Base-by-base conservation (phyloP, 2,797 vertebrate genomes). In the Moxostoma hubbsi region DNA sequence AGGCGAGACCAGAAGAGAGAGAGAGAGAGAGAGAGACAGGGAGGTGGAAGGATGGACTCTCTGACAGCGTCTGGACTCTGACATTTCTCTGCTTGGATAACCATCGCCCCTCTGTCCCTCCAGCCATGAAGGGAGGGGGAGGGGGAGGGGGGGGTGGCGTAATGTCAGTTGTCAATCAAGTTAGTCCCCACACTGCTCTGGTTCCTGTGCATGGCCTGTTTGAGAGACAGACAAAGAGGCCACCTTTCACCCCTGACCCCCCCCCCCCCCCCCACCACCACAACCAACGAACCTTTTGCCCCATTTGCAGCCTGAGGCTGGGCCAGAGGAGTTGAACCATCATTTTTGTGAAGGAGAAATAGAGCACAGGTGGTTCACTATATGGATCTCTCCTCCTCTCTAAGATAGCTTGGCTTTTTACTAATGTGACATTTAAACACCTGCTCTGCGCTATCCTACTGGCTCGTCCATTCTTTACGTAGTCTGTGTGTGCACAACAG, bases 51-150 rank as follows among this genome's bases (percentile, higher is more conserved):
- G 62, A 82, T 9, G 58, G 55, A 74, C 68, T 63, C 12, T 70
- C 64, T 77, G 78, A 83, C 68, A 81, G 77, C 57, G 76, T 80
- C 84, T 81, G 83, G 89, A 90, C 89, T 85, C 83, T 94, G 95
- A 95, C 95, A 95, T 95, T 96, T 95, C 89, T 88, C 88, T 85
- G 89, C 90, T 91, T 92, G 91, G 91, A 95, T 95, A 95, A 93
- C 92, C 90, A 93, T 96, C 94, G 86, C 83, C 55, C 81, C 80
- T 87, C 86, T 86, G 80, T 90, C 91, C 80, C 83, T 88, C 88
- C 89, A 89, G 88, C 91, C 90, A 86, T 85, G 89, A 91, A 92
- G 89, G 90, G 65, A 75, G 66, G 77, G 61, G 90, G 65, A 75
- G 66, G 77, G 61, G 89, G 90, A 89, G 36, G 2, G 36, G 36